Evolutionary conservation across 2,113 vertebrate species (phyloP), one percentile per base, ranked within the genome.

Genomic region (Fukomys damarensis): DNA sequence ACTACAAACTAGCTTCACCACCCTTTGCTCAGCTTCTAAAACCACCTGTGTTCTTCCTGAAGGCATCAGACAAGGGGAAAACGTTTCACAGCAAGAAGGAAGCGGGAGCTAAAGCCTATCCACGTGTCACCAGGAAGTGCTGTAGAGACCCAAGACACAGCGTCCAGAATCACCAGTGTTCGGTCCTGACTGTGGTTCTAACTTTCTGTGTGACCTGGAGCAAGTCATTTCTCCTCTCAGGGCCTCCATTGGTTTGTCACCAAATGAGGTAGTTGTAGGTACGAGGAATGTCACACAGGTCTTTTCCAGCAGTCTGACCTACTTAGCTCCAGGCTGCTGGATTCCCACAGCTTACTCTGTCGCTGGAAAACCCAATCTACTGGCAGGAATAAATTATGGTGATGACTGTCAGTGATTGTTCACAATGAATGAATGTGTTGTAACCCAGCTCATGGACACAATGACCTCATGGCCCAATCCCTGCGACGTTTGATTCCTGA

Each of bases 391-490:
- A 93, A 95, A 94, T 76, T 79, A 93, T 4, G 41, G 61, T 7
- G 0, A 52, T 17, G 63, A 77, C 93, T 70, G 35, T 14, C 32
- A 19, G 56, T 32, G 79, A 94, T 65, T 72, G 83, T 86, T 93
- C 30, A 54, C 43, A 46, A 81, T 76, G 74, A 86, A 93, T 54
- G 32, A 72, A 61, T 8, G 46, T 46, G 85, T 49, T 49, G 24
- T 85, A 85, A 58, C 79, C 38, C 58, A 74, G 20, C 63, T 58
- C 4, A 0, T 46, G 70, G 86, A 66, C 41, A 68, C 85, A 76
- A 88, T 80, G 93, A 95, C 74, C 80, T 93, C 86, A 74, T 4
- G 38, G 89, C 7, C 91, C 49, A 41, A 86, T 59, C 59, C 65
- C 68, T 58, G 32, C 22, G 30, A 93, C 52, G 58, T 77, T 7